A percentile compares a stretch with the other conserved stretches of the same genome.
These are phyloP conservation scores for Platalea minor DNA, from an alignment of 2,797 vertebrate genomes.

Conservation along the genomic window DNA sequence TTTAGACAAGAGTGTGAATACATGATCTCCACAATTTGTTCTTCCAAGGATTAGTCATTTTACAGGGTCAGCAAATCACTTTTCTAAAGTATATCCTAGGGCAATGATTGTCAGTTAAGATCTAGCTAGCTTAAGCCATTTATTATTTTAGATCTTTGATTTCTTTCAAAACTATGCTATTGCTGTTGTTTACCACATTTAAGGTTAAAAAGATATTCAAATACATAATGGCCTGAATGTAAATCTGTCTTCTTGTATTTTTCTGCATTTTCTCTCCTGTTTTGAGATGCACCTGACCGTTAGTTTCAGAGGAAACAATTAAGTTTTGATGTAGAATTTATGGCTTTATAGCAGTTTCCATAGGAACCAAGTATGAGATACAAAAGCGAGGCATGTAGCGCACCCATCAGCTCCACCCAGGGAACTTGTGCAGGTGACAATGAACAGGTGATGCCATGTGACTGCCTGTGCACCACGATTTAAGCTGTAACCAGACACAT, in stretches of 20 bases:
- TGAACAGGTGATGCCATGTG: background rate
- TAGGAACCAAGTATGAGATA: background rate
- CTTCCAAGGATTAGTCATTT: background rate
- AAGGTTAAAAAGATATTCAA: background rate
- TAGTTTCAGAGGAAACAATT: background rate
- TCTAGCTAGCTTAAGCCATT: background rate
- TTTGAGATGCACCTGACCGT: background rate
- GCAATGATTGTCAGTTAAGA: background rate
- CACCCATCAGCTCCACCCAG: background rate
- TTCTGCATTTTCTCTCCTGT: background rate
- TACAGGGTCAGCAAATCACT: background rate
- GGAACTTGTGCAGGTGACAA: background rate
- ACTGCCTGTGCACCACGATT: fast-evolving
- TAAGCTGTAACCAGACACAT: background rate
- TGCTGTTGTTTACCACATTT: background rate
- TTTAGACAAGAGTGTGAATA: background rate
- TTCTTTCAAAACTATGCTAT: background rate
- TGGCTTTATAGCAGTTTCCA: background rate
- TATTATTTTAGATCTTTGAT: background rate
- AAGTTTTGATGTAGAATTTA: background rate
- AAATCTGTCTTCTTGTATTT: background rate
- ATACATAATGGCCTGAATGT: background rate
- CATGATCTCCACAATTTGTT: background rate
- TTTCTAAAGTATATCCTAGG: background rate
- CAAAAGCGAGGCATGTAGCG: background rate